These are phyloP conservation scores for Eudasyphora cyanicolor DNA, from an alignment of 2,888 invertebrate species.

Conservation along the genomic window DNA sequence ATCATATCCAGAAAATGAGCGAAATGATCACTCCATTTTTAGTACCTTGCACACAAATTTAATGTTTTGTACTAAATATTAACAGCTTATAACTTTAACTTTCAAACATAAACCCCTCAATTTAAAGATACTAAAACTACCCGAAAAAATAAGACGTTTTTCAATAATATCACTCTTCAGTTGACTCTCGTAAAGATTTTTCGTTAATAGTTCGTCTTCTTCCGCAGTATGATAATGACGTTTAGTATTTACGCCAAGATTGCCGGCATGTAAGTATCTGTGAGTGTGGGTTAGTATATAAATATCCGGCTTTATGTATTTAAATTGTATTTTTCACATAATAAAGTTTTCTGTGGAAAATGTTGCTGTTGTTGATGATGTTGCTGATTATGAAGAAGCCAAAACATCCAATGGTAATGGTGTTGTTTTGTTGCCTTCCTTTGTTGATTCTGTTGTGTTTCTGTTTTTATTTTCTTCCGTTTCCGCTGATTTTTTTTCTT, in stretches of 20 bases:
- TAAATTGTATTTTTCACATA: conserved; percentile 48
- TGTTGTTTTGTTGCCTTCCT: neutral
- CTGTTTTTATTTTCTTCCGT: neutral
- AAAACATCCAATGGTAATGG: no score
- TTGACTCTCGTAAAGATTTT: neutral
- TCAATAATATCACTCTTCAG: no score
- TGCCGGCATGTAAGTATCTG: neutral
- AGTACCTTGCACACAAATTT: no score
- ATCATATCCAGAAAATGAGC: no score
- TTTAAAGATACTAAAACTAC: no score
- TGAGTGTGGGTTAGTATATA: no score
- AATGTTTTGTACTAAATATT: no score
- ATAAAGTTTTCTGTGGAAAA: conserved; percentile 38
- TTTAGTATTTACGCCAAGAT: neutral
- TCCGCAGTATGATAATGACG: neutral
- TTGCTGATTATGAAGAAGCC: neutral
- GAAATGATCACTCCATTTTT: no score
- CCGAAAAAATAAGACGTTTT: no score
- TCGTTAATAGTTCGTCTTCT: neutral
- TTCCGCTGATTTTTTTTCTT: conserved; percentile 23
- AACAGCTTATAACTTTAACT: no score
- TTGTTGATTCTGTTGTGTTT: neutral
- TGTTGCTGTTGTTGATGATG: conserved; percentile 20
- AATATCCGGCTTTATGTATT: no score
- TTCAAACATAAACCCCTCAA: no score